Base-by-base conservation (phyloP, 2,888 invertebrate species). In the Rosalia funebris region DNA sequence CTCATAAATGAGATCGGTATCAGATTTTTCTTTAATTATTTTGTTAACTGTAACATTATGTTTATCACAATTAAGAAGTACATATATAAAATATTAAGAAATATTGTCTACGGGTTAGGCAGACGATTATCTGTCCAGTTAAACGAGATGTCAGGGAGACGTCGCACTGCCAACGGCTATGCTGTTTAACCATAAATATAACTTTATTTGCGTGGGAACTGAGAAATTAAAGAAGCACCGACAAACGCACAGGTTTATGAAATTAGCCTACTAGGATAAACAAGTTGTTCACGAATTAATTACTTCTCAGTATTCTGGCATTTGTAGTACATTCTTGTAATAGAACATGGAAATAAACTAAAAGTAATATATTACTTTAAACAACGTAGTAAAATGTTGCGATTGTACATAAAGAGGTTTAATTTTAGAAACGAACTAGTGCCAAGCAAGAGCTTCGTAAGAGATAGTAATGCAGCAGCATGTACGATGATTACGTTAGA, bases 161-260 rank as follows among this genome's bases (percentile, higher is more conserved):
- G 34, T 60, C 55, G 48, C 16, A 25, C 15, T 32, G 62, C 57
- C 45, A 15, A 16, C 37, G 50, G 58, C 15, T 36, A 53, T 17
- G 45, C 14, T 37, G 41, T 56, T 60, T 54, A 52, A 50, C 65
- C 65, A 71, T 74, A 72, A 72, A 72, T 70, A 68, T 69, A 50
- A 62, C 57, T 71, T 73, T 73, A 74, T 72, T 71, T 74, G 75
- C 72, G 75, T 75, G 75, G 73, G 73, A 75, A 73, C 62, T 44
- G 44, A 41, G 65, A 65, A 64, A 69, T 64, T 71, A 58, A 59
- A 66, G 46, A 65, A 52, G 57, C 57, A 63, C 65, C 62, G 62
- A 59, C 65, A 57, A 60, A 67, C 47, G 54, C 34, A 31, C 57
- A 62, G 54, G 31, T 60, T 54, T 60, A 57, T 48, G 57, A 66